Evolutionary conservation across 2,888 invertebrate genomes (phyloP).

Genomic region (Megalurothrips usitatus): DNA sequence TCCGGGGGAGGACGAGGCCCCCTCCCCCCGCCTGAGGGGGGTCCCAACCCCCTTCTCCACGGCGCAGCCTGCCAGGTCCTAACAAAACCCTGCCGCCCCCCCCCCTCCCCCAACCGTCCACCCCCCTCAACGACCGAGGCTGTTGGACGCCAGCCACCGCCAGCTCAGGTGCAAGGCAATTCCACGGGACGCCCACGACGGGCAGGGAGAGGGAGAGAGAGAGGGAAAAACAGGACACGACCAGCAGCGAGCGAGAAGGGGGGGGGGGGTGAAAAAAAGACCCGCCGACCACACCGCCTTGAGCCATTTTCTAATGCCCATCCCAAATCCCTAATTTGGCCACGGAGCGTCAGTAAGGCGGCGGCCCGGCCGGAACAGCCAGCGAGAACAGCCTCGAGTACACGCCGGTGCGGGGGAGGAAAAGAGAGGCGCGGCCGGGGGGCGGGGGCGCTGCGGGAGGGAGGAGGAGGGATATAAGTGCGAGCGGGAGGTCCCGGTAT

Average conservation of each 20-base stretch:
- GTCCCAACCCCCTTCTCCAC: neutral
- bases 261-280: too few relatives aligned
- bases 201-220: neutral
- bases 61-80: neutral
- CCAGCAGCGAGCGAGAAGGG: too few relatives aligned
- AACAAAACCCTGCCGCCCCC: neutral
- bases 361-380: neutral
- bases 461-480: neutral
- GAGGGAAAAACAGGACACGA: too few relatives aligned
- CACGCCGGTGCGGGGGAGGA: neutral
- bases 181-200: neutral
- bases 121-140: neutral
- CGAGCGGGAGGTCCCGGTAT: neutral
- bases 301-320: neutral
- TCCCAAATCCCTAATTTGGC: neutral
- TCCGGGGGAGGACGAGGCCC: neutral
- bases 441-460: neutral
- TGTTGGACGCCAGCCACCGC: conserved; percentile 10
- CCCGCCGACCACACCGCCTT: neutral
- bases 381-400: too few relatives aligned
- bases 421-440: neutral
- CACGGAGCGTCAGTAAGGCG: neutral
- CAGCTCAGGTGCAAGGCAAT: conserved; percentile 15
- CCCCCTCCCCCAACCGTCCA: neutral
- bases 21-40: neutral